Evolutionary conservation across 2,797 vertebrate species (phyloP).

Genomic region (Tapirus indicus): DNA sequence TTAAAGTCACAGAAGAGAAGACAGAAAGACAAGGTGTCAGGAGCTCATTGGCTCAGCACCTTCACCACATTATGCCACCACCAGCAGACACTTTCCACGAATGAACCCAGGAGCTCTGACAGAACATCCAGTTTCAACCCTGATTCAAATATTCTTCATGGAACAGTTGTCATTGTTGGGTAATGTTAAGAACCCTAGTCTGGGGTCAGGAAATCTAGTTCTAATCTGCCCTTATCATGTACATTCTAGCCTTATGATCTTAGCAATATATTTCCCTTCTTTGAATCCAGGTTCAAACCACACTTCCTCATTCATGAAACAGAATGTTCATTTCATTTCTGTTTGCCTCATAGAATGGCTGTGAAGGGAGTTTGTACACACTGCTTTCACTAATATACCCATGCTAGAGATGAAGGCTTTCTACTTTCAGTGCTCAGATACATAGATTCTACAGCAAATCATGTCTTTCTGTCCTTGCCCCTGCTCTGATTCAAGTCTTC

Average conservation of each 20-base stretch:
- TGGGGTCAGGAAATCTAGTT: not conserved
- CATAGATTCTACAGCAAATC: not conserved
- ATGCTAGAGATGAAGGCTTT: not conserved
- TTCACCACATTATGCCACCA: not conserved
- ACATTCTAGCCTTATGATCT: not conserved
- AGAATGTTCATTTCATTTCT: slow-evolving; percentile 10
- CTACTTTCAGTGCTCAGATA: not conserved
- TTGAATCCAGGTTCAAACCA: not conserved
- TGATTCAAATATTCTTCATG: not conserved
- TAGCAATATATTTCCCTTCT: not conserved
- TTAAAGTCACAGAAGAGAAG: not conserved
- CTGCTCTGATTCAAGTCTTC: not conserved
- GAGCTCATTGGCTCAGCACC: not conserved
- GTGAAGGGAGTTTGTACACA: not conserved
- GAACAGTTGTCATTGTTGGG: not conserved
- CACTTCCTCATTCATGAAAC: slow-evolving; percentile 17
- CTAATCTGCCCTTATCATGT: not conserved
- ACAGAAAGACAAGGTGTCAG: not conserved
- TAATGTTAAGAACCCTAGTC: not conserved
- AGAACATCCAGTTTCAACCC: not conserved
- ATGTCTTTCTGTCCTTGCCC: not conserved
- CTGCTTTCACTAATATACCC: not conserved
- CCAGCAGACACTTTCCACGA: not conserved
- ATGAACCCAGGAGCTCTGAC: not conserved
- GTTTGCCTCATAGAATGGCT: not conserved